Evolutionary conservation across 2,113 vertebrate genomes (phyloP), one percentile per base, ranked within the genome.

Genomic region (Mustelus asterias): DNA sequence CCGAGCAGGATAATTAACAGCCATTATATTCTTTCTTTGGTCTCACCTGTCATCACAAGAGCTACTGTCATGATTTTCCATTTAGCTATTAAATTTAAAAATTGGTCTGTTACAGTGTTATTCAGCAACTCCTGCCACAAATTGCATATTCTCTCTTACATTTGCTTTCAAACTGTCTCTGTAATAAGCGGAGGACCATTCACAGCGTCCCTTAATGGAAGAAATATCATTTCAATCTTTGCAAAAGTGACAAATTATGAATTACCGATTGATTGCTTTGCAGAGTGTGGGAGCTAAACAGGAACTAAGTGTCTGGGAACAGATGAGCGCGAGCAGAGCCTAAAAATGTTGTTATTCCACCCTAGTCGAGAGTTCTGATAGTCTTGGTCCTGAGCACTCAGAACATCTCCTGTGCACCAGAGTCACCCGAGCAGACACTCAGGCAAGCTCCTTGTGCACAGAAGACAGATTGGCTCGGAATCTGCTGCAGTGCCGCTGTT

Each of bases 1-100:
- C 58, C 16, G n/a, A 2, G 29, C 20, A 65, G 89, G 58, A 92
- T 92, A 92, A 92, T 92, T 92, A 92, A 92, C 58, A 92, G 16
- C 58, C 89, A 65, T 92, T 63, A 92, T 63, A 92, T 90, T 90
- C 44, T 90, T 92, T 89, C 60, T 63, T 92, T 92, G 78, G 33
- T 11, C n/a, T 83, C n/a, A 83, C 78, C 78, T 83, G 89, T 63
- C 89, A 92, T 63, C 58, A n/a, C 60, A 92, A 92, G 89, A 63
- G 89, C 58, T 65, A 92, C 60, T 92, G 58, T 65, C 89, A 65
- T 92, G 58, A 60, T 83, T 92, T 92, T 92, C 58, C 89, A 92
- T 92, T 92, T 92, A 92, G 5, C 89, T 37, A 92, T 92, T 65
- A 65, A 92, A 65, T 92, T 63, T 90, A 33, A 65, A 92, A 92